Evolutionary conservation across 1,140 invertebrate genomes (phyloP), one percentile per base, ranked within the genome.

Genomic region (Drosophila nigrodunni): DNA sequence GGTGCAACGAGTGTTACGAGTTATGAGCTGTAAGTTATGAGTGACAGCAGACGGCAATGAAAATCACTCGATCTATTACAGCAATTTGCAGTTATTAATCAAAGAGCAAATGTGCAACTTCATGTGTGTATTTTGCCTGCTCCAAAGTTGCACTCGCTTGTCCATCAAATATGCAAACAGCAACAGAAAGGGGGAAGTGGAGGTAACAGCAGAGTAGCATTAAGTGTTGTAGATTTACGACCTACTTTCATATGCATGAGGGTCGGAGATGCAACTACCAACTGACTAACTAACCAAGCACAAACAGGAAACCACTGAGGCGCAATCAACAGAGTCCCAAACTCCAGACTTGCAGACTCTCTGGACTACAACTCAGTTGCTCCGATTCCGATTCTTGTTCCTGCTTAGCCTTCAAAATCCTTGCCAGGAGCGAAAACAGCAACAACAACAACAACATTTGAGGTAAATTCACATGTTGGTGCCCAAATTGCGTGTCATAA

Each of bases 11-110:
- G 18, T 30, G 18, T 30, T 52, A 49, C 49, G 43, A 18, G 55
- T 50, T 71, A 55, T 71, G 69, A 57, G 39, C 57, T 30, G 39
- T 50, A 35, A 60, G 49, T 61, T 61, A 35, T 68, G 68, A 71
- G 21, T 74, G 71, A 68, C 59, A 49, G 60, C 52, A 44, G 54
- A 44, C 55, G 25, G 54, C 71, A 70, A 67, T 76, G 64, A 57
- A 76, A 88, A 88, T 88, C 85, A 83, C 52, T 67, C 71, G 80
- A 87, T 83, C 80, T 80, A 86, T 88, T 87, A 87, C 78, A 76
- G 77, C 83, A 80, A 87, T 87, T 87, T 88, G 80, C 77, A 83
- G 83, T 88, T 88, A 88, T 88, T 87, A 87, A 87, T 87, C 83
- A 86, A 86, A 68, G 77, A 68, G 74, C 60, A 52, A 30, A 66